Conservation (phyloP, 2,888 invertebrate genomes). For the Parnassius glacialis region DNA sequence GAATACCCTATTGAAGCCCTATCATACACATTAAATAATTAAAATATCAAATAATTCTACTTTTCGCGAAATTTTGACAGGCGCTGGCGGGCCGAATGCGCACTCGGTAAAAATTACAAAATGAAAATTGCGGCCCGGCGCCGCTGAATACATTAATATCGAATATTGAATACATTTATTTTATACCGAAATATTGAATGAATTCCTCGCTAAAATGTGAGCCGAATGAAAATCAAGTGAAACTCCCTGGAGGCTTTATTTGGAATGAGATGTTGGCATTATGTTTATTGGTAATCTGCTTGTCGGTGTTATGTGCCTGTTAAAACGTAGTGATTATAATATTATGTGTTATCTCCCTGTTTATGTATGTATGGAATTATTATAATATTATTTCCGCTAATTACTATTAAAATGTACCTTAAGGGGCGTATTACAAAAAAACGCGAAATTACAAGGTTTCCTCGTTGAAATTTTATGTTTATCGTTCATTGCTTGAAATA, state of each 20-base stretch:
- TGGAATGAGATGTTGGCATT: slow-evolving; percentile 57
- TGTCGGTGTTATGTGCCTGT: slow-evolving; percentile 26
- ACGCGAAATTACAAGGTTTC: too few relatives aligned
- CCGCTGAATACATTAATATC: slow-evolving; percentile 79
- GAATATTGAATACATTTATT: slow-evolving; percentile 79
- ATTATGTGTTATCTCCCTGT: too few relatives aligned
- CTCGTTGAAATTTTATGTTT: too few relatives aligned
- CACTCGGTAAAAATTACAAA: slow-evolving; percentile 80
- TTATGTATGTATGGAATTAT: too few relatives aligned
- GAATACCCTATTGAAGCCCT: slow-evolving; percentile 22
- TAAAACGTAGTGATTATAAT: slow-evolving; percentile 1
- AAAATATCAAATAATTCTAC: slow-evolving; percentile 25
- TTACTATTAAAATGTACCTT: too few relatives aligned
- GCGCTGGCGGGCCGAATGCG: slow-evolving; percentile 51
- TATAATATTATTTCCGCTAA: too few relatives aligned
- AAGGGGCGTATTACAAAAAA: too few relatives aligned
- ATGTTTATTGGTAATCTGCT: slow-evolving; percentile 52
- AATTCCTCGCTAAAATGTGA: slow-evolving; percentile 61
- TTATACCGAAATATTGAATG: slow-evolving; percentile 70
- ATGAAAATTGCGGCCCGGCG: slow-evolving; percentile 78
- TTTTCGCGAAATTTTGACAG: slow-evolving; percentile 47
- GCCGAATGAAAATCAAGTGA: slow-evolving; percentile 59
- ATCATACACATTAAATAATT: slow-evolving; percentile 27
- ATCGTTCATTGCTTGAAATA: too few relatives aligned
- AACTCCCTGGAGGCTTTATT: slow-evolving; percentile 63